These are phyloP conservation scores for Cephus sareptanus DNA, from an alignment of 2,888 invertebrate species.

Conservation along the genomic window DNA sequence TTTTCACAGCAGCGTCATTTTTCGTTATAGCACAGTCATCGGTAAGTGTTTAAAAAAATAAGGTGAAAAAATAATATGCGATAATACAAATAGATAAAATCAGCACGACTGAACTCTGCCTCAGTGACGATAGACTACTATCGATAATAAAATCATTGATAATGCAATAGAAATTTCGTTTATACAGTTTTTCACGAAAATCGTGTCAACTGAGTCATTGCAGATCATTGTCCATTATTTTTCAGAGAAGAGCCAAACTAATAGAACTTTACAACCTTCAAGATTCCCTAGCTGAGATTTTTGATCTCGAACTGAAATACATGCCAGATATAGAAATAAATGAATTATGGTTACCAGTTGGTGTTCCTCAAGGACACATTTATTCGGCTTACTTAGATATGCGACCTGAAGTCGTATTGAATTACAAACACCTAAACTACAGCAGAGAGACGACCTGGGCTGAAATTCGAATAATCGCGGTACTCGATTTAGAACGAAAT, in stretches of 20 bases:
- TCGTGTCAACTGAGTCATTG: neutral
- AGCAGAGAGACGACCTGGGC: conserved; percentile 25
- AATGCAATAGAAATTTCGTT: neutral
- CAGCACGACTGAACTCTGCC: neutral
- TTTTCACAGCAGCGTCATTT: neutral
- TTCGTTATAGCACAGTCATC: conserved; percentile 4
- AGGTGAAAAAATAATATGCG: neutral
- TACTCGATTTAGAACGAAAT: conserved; percentile 28
- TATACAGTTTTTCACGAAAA: neutral
- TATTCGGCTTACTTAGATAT: conserved; percentile 65
- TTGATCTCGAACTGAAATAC: conserved; percentile 29
- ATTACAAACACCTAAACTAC: conserved; percentile 17
- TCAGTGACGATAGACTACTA: neutral
- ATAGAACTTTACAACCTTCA: conserved; percentile 25
- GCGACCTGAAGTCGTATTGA: conserved; percentile 54
- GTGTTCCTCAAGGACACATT: conserved; percentile 43
- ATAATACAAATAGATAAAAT: neutral
- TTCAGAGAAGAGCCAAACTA: conserved; percentile 23
- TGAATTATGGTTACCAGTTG: conserved; percentile 28
- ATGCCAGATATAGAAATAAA: conserved; percentile 15
- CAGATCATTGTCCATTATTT: neutral
- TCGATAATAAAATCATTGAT: neutral
- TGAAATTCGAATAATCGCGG: conserved; percentile 33
- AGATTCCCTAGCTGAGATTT: conserved; percentile 17
- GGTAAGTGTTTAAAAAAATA: conserved; percentile 6